Evolutionary conservation across 2,888 invertebrate species (phyloP).

Genomic region (Dryadula phaetusa): DNA sequence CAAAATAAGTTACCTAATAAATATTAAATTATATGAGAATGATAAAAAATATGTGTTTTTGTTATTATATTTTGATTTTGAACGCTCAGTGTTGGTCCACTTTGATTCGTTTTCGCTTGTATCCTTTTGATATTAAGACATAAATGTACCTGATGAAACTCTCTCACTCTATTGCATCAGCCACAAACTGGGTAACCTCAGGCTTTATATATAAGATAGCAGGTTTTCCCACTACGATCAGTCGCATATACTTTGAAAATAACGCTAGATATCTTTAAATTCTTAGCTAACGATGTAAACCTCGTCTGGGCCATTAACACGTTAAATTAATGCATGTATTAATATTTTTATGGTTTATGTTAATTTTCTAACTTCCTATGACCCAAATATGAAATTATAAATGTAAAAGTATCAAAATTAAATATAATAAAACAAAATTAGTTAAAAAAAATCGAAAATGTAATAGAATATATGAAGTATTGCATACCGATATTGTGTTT

Average conservation of each 20-base stretch:
- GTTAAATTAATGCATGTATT: conserved; percentile 2
- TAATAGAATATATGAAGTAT: no score
- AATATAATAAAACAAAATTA: no score
- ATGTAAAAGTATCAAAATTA: neutral
- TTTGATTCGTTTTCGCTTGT: conserved; percentile 16
- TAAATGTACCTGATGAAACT: conserved; percentile 68
- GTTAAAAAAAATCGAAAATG: no score
- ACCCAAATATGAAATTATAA: neutral
- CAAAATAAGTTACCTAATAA: conserved; percentile 17
- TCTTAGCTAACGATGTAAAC: conserved; percentile 16
- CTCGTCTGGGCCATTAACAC: conserved; percentile 8
- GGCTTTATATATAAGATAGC: conserved; percentile 58
- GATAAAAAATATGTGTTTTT: neutral
- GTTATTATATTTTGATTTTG: neutral
- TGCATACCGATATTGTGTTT: no score
- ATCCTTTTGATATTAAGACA: conserved; percentile 33
- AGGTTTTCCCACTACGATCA: conserved; percentile 60
- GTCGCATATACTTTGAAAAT: conserved; percentile 51
- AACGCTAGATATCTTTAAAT: conserved; percentile 44
- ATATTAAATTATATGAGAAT: conserved; percentile 18
- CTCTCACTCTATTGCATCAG: conserved; percentile 75
- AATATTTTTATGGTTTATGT: conserved; percentile 12
- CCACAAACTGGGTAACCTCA: conserved; percentile 65
- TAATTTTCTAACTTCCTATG: conserved; percentile 4
- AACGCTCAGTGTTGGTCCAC: conserved; percentile 8